These are phyloP conservation scores for Orestias chungarensis DNA, from an alignment of 2,797 vertebrate genomes.

Conservation along the genomic window DNA sequence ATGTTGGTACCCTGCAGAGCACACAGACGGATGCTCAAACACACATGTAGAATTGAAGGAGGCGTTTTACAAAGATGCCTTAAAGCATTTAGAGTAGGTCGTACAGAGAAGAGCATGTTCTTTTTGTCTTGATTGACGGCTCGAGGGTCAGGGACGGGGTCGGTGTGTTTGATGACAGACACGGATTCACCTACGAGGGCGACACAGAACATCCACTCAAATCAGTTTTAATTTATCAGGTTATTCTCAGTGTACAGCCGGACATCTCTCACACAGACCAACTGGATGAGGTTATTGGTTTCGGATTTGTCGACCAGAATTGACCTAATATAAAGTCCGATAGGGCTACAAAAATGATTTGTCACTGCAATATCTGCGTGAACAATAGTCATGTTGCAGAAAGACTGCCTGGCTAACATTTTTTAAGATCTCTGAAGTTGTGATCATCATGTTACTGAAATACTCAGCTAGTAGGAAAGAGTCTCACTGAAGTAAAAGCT, in stretches of 20 bases:
- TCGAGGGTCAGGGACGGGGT: constrained; percentile 96
- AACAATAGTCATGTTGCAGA: too few relatives aligned
- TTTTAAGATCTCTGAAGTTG: too few relatives aligned
- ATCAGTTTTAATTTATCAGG: not conserved
- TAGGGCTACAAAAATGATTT: too few relatives aligned
- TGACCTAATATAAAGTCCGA: too few relatives aligned
- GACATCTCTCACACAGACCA: not conserved
- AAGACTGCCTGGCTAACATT: too few relatives aligned
- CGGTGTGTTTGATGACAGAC: constrained; percentile 98
- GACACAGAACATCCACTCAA: constrained; percentile 16
- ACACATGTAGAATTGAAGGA: too few relatives aligned
- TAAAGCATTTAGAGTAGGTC: constrained; percentile 46
- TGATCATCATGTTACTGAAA: too few relatives aligned
- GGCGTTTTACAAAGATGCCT: not conserved
- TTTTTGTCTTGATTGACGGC: constrained; percentile 99
- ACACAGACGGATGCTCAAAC: constrained; percentile 16
- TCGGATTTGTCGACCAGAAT: too few relatives aligned
- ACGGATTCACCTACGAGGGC: constrained; percentile 89
- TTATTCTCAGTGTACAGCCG: not conserved
- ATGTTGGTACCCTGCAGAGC: constrained; percentile 92
- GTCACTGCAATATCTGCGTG: too few relatives aligned
- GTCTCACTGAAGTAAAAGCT: too few relatives aligned
- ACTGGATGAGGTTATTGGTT: not conserved
- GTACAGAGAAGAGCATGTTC: constrained; percentile 99
- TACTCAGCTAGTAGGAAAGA: too few relatives aligned